These are phyloP conservation scores for Oscheius sp. DNA, from an alignment of 1,140 invertebrate species.

Conservation along the genomic window DNA sequence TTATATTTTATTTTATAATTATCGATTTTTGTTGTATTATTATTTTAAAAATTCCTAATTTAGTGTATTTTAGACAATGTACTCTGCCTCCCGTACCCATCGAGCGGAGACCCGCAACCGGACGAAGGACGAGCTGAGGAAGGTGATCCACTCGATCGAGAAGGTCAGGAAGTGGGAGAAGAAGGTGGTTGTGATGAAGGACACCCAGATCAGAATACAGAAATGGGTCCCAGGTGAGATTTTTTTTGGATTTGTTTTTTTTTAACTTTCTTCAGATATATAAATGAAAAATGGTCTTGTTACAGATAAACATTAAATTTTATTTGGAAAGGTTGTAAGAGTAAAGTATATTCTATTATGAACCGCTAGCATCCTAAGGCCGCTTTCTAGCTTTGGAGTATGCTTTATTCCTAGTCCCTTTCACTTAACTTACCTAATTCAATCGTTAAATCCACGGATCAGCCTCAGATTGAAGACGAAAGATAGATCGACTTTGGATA, in stretches of 20 bases:
- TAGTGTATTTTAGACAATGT: slow-evolving; percentile 20
- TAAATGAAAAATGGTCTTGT: background rate
- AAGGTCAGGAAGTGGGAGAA: slow-evolving; percentile 29
- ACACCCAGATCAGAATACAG: slow-evolving; percentile 25
- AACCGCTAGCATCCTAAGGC: too few relatives aligned
- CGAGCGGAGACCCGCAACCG: slow-evolving; percentile 29
- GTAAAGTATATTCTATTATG: too few relatives aligned
- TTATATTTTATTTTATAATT: background rate
- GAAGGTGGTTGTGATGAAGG: slow-evolving; percentile 32
- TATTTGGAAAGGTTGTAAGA: too few relatives aligned
- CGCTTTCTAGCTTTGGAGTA: too few relatives aligned
- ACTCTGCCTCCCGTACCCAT: slow-evolving; percentile 27
- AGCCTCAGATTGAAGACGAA: too few relatives aligned
- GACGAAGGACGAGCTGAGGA: slow-evolving; percentile 29
- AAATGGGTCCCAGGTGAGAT: slow-evolving; percentile 31
- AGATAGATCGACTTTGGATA: too few relatives aligned
- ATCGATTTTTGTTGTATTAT: background rate
- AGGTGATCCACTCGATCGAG: slow-evolving; percentile 31
- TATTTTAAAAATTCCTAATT: background rate
- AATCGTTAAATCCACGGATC: too few relatives aligned
- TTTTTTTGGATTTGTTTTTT: background rate
- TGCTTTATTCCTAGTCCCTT: too few relatives aligned
- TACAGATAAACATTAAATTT: background rate
- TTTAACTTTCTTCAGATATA: background rate
- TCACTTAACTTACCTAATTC: too few relatives aligned